Conservation (phyloP, 2,888 invertebrate species). For the Melinaea marsaeus region DNA sequence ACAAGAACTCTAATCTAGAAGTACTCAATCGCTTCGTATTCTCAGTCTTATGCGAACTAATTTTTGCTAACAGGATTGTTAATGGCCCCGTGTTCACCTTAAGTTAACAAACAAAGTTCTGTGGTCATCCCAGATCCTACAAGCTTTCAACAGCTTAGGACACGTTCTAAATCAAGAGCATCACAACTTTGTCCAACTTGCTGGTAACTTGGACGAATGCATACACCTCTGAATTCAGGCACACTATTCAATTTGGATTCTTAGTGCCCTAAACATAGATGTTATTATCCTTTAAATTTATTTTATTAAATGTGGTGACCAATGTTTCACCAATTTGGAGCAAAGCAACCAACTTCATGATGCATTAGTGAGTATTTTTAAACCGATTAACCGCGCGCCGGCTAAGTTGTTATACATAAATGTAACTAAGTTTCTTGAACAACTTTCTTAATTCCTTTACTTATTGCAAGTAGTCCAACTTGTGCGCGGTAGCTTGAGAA, state of each 20-base stretch:
- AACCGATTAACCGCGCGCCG: conserved; percentile 22
- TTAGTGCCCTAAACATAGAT: conserved; percentile 7
- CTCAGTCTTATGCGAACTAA: neutral
- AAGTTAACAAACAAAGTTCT: conserved; percentile 25
- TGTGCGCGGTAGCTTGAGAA: neutral
- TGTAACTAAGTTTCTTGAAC: conserved; percentile 22
- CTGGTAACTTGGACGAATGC: conserved; percentile 15
- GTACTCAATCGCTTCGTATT: no score
- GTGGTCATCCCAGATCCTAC: conserved; percentile 28
- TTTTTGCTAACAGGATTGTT: conserved; percentile 14
- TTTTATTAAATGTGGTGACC: conserved; percentile 1
- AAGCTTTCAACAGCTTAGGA: conserved; percentile 28
- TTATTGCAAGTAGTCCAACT: conserved; percentile 10
- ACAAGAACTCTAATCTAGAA: no score
- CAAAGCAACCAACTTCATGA: conserved; percentile 20
- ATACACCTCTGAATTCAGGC: conserved; percentile 13
- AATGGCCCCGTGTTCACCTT: conserved; percentile 19
- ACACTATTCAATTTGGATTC: conserved; percentile 5
- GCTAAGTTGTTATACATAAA: conserved; percentile 23
- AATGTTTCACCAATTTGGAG: conserved; percentile 12
- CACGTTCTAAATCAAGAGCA: conserved; percentile 28
- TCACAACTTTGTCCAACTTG: conserved; percentile 22
- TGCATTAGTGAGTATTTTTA: conserved; percentile 26
- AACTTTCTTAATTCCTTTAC: conserved; percentile 26
- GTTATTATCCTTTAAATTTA: conserved; percentile 10